Base-by-base conservation (phyloP, 2,888 invertebrate species). In the Drosophila greeni region DNA sequence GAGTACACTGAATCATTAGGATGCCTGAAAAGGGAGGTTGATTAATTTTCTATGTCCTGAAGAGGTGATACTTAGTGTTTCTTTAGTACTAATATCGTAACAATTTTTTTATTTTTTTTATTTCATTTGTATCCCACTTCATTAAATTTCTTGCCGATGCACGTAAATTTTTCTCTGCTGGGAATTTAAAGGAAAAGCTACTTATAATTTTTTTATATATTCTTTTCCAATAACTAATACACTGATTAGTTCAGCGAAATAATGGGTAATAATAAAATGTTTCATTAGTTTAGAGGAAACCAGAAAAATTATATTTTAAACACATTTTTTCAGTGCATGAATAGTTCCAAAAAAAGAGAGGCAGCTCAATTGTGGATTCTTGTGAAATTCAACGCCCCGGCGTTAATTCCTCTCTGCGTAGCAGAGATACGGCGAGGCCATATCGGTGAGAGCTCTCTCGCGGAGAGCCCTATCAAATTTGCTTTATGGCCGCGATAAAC, bases 321-420 rank as follows among this genome's bases (percentile, higher is more conserved):
- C 33, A 33, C n/a, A 20, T n/a, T 24, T 36, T 42, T n/a, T 36
- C 34, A 2, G 18, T 37, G 37, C 14, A 11, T 4, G 31, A 12
- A 39, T 29, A 52, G 6, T 36, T 23, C 18, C 37, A 7, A 3
- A 23, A 23, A 23, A 16, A 33, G 37, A 37, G 43, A 59, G 37
- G 11, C 2, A 14, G 18, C 18, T 18, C 23, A 54, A 39, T 37
- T 12, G 31, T 36, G 36, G 18, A 39, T 75, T 81, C 77, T 84
- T 81, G 81, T 82, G 81, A 81, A 81, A 81, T 81, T 81, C 81
- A 82, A 47, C 77, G 53, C 42, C 7, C 16, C 36, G 18, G 37
- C 69, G 84, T 39, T 76, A 80, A 82, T 69, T 69, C 39, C 4
- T 20, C 24, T 20, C 36, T 29, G 9, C 20, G 2, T 20, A 9